phyloP scores from a whole-genome alignment of 1,140 invertebrate species.

The Heterodera carotae region DNA sequence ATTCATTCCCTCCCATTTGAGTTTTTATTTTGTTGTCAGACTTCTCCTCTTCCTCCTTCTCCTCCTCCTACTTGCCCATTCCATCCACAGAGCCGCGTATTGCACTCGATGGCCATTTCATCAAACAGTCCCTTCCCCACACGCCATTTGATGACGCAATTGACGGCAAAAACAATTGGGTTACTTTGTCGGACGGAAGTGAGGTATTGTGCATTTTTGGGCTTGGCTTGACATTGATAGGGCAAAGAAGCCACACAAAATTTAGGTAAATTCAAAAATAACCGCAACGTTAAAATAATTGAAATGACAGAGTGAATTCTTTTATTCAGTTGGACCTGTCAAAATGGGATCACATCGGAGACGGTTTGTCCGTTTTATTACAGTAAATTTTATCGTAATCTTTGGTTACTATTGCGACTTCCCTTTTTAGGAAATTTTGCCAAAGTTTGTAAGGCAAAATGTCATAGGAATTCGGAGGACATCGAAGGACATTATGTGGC shows the following conservation, averaged over 20 bases:
- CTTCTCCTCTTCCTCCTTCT: slow-evolving; percentile 4
- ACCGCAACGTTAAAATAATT: too few species aligned
- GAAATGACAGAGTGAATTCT: neutral
- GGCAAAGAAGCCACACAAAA: too few species aligned
- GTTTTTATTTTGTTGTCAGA: neutral
- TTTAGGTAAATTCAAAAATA: too few species aligned
- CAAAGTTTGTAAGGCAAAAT: slow-evolving; percentile 8
- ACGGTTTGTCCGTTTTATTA: neutral
- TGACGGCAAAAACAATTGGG: neutral
- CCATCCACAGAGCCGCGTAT: neutral
- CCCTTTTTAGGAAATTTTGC: slow-evolving; percentile 8
- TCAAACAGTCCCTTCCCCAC: neutral
- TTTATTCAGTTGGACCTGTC: slow-evolving; percentile 6
- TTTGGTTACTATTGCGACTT: slow-evolving; percentile 9
- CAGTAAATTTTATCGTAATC: slow-evolving; percentile 3
- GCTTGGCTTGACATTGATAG: neutral
- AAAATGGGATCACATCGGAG: neutral
- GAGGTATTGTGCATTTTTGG: neutral
- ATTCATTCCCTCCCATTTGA: neutral
- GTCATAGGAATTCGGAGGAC: neutral
- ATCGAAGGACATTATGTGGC: neutral
- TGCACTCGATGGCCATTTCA: neutral
- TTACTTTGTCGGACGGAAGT: neutral
- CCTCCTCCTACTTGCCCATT: slow-evolving; percentile 11
- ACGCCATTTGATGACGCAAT: neutral